Evolutionary conservation across 2,888 invertebrate species (phyloP).

Genomic region (Morinoia aosen): DNA sequence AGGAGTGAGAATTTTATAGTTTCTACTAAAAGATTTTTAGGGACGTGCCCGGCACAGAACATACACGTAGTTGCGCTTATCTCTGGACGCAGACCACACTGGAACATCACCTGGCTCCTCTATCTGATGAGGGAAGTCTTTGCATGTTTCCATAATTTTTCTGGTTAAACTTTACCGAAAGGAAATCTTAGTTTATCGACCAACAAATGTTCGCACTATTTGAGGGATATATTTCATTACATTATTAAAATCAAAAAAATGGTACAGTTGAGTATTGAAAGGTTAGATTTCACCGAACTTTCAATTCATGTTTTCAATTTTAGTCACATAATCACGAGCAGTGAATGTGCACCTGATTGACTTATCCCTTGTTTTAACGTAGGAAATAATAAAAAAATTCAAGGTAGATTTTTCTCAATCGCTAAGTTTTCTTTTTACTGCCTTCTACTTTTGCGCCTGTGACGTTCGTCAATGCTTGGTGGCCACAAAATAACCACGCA

Average conservation of each 20-base stretch:
- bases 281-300: no score
- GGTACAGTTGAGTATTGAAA: no score
- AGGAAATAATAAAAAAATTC: background rate
- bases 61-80: background rate
- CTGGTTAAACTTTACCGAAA: no score
- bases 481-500: background rate
- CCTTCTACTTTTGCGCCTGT: background rate
- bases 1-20: background rate
- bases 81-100: background rate
- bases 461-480: background rate
- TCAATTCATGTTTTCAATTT: no score
- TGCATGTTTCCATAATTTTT: background rate
- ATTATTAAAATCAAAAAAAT: no score
- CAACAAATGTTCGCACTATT: no score
- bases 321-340: no score
- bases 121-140: background rate
- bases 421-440: no score
- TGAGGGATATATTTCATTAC: no score
- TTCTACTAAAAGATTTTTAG: conserved; percentile 17
- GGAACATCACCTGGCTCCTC: background rate
- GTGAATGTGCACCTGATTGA: background rate
- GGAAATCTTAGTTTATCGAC: no score
- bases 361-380: background rate
- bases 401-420: no score
- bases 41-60: background rate